Evolutionary conservation across 2,797 vertebrate genomes (phyloP).

Genomic region (Mormyrops attenuatus): DNA sequence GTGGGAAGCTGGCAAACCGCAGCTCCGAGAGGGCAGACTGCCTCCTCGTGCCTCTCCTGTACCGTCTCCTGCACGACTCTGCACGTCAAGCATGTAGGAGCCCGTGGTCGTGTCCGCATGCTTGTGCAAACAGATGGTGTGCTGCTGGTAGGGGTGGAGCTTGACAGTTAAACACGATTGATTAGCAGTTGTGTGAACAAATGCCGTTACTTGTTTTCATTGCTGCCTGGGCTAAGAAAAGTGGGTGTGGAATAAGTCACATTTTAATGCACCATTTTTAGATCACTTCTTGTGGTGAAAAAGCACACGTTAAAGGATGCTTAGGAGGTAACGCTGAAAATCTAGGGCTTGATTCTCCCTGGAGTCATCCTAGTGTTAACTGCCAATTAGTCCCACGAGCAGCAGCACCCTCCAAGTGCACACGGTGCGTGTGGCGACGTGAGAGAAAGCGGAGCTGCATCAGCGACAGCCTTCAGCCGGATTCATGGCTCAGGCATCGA

Average conservation of each 20-base stretch:
- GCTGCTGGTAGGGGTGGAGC: not conserved
- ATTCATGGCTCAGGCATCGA: not conserved
- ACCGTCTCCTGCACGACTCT: not conserved
- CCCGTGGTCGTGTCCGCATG: not conserved
- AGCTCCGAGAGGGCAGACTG: not conserved
- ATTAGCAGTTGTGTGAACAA: not conserved
- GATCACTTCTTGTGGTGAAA: not conserved
- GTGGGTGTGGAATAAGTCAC: not conserved
- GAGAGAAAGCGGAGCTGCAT: not conserved
- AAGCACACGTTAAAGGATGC: not conserved
- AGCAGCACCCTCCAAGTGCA: not conserved
- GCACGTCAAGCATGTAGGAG: not conserved
- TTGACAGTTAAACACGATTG: not conserved
- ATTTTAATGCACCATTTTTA: constrained; percentile 1
- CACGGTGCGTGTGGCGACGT: not conserved
- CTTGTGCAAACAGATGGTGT: constrained; percentile 7
- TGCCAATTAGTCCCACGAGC: not conserved
- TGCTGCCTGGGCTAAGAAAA: not conserved
- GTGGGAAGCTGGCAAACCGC: not conserved
- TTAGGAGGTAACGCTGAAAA: not conserved
- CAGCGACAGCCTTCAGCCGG: not conserved
- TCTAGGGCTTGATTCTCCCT: not conserved
- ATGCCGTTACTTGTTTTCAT: not conserved
- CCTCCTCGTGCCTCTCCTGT: not conserved
- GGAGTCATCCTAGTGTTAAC: not conserved